These are phyloP conservation scores for Zaprionus ghesquierei DNA, from an alignment of 1,140 invertebrate genomes.

Conservation along the genomic window DNA sequence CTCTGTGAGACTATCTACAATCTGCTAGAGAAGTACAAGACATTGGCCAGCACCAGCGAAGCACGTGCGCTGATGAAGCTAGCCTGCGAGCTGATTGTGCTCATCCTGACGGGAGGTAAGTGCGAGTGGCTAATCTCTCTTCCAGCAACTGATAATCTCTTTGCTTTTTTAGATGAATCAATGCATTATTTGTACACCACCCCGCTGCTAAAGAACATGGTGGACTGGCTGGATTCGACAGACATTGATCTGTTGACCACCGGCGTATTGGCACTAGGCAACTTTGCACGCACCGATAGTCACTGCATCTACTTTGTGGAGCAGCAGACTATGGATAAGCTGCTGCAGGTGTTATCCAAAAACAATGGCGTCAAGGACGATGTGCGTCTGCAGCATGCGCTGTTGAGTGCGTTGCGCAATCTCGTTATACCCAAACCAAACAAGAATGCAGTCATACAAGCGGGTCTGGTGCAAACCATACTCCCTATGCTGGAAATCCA, in stretches of 20 bases:
- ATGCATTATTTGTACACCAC: constrained; percentile 91
- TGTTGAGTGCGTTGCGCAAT: constrained; percentile 92
- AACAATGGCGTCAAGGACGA: constrained; percentile 85
- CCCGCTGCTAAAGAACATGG: constrained; percentile 84
- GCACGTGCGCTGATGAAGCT: constrained; percentile 90
- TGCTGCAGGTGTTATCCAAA: constrained; percentile 85
- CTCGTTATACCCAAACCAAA: constrained; percentile 91
- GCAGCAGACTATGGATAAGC: constrained; percentile 89
- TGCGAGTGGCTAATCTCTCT: background rate
- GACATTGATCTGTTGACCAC: constrained; percentile 91
- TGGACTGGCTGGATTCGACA: constrained; percentile 89
- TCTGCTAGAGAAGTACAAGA: constrained; percentile 88
- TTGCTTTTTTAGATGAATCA: constrained; percentile 88
- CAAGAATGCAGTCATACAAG: constrained; percentile 88
- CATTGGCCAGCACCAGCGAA: constrained; percentile 86
- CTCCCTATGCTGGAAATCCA: constrained; percentile 89
- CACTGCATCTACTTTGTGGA: constrained; percentile 93
- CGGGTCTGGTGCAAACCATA: constrained; percentile 89
- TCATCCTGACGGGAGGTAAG: constrained; percentile 92
- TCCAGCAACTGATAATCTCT: background rate
- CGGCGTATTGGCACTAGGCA: constrained; percentile 92
- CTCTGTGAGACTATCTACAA: constrained; percentile 89
- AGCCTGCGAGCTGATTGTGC: constrained; percentile 92
- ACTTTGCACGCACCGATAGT: constrained; percentile 93
- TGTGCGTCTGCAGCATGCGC: constrained; percentile 91